A percentile compares a stretch with the other conserved stretches of the same genome.
These are phyloP conservation scores for Lepisosteus osseus DNA, from an alignment of 2,113 vertebrate genomes.

Conservation along the genomic window DNA sequence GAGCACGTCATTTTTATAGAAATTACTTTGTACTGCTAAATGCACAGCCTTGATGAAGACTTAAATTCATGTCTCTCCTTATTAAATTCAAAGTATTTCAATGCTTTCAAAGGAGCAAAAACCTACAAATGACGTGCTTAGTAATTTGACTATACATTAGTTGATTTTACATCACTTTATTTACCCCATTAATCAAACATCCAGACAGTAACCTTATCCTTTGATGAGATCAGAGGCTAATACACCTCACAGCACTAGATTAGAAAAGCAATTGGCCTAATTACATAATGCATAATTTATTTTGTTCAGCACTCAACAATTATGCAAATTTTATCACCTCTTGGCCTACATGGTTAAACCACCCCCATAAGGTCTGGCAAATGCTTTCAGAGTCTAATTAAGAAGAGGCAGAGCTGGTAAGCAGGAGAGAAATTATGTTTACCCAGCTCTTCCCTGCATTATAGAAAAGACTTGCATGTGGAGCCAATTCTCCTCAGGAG, in stretches of 20 bases:
- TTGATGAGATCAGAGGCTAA: constrained; percentile 3
- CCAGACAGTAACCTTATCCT: not conserved
- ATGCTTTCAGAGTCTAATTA: constrained; percentile 3
- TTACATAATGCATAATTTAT: constrained; percentile 11
- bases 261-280: constrained; percentile 11
- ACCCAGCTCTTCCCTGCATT: not conserved
- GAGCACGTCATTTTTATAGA: no score
- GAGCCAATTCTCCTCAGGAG: no score
- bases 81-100: no score
- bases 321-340: constrained; percentile 1
- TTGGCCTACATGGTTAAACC: not conserved
- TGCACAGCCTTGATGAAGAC: no score
- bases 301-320: constrained; percentile 16
- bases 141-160: not conserved
- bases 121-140: not conserved
- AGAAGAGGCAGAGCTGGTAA: not conserved
- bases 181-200: constrained; percentile 9
- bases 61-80: no score
- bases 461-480: not conserved
- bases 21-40: no score
- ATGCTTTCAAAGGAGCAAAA: not conserved
- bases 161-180: not conserved
- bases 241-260: not conserved
- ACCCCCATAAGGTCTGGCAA: constrained; percentile 1
- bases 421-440: not conserved